phyloP scores from a whole-genome alignment of 2,888 invertebrate genomes.

The Neocrepidodera transversa region DNA sequence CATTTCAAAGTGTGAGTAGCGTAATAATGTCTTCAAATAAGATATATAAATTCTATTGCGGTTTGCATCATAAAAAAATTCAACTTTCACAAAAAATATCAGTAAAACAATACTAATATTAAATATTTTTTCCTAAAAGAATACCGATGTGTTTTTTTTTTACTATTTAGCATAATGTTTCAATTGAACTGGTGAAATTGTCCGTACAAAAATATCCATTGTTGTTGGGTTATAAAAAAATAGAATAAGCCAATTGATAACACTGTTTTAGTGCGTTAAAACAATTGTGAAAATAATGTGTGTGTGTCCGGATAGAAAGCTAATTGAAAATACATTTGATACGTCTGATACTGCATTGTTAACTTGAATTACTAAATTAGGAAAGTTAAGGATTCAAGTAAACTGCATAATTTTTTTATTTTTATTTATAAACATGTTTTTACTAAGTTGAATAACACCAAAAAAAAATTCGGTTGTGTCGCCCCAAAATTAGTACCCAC shows the following conservation, averaged over 20 bases:
- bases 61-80: background rate
- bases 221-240: constrained; percentile 5
- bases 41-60: background rate
- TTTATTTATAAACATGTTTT: too few relatives aligned
- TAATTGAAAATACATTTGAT: constrained; percentile 7
- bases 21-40: background rate
- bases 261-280: background rate
- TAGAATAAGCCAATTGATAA: constrained; percentile 5
- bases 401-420: too few relatives aligned
- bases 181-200: constrained; percentile 7
- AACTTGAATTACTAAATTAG: background rate
- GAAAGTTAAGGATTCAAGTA: background rate
- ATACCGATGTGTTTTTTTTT: background rate
- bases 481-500: too few relatives aligned
- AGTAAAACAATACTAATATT: too few relatives aligned
- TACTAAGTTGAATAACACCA: too few relatives aligned
- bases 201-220: constrained; percentile 2
- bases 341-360: background rate
- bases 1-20: too few relatives aligned
- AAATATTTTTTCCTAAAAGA: background rate
- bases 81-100: background rate
- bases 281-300: background rate
- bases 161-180: constrained; percentile 9
- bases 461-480: too few relatives aligned
- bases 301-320: constrained; percentile 10